Base-by-base conservation (phyloP, 2,113 vertebrate genomes). In the Indicator indicator region DNA sequence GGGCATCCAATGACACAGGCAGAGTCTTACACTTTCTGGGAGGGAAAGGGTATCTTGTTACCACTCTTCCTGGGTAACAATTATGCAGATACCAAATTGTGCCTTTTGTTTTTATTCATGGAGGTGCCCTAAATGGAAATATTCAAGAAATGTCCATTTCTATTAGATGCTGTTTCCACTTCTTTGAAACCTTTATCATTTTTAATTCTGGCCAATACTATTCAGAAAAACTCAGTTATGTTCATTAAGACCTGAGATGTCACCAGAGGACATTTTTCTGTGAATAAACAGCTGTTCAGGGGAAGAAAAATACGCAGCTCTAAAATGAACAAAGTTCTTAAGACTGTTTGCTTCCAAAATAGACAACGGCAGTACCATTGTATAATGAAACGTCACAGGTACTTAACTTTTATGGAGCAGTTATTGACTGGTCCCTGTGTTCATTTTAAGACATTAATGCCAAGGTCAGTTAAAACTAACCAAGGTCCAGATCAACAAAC, bases 361-460 rank as follows among this genome's bases (percentile, higher is more conserved):
- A 50, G 26, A 86, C 69, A 91, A 9, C 3, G 4, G 75, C 74
- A 83, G 55, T 78, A 64, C 74, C 44, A 55, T 55, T 89, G 72
- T 79, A 46, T 90, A 91, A 89, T 86, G 76, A 77, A 97, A 88
- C 5, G 11, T 91, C 79, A 90, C 85, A 85, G 84, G 36, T 85
- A 88, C 79, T 93, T 96, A 94, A 88, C 70, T 94, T 97, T 95
- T 94, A 96, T 96, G 69, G 70, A 88, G 79, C 58, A 28, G 27
- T 82, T 95, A 86, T 62, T 90, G 85, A 78, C 90, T 91, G 91
- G 93, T 78, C 93, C 91, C 83, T 75, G 69, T 85, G 64, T 93
- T 93, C 26, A 50, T 93, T 90, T 93, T 88, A 76, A 86, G 70
- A 56, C 48, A 72, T 83, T 78, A 93, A 90, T 86, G 59, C 67